Base-by-base conservation (phyloP, 1,140 invertebrate species). In the Dendroctonus valens region DNA sequence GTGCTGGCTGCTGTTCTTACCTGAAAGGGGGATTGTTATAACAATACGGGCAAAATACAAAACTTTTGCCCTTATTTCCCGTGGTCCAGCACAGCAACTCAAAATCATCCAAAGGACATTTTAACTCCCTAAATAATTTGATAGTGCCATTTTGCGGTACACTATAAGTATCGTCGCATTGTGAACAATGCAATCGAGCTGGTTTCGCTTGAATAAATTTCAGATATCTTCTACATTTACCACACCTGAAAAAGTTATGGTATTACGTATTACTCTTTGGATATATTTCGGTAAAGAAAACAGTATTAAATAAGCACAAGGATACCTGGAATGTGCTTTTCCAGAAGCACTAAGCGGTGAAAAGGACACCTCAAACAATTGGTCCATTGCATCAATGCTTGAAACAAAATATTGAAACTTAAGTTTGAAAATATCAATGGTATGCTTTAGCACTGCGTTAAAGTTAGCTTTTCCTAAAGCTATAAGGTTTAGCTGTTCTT, bases 91-190 rank as follows among this genome's bases (percentile, higher is more conserved):
- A 90, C 5, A 99, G 81, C 55, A 99, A 80, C 77, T 99, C 96
- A 81, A 99, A 99, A 75, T 98, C 95, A 79, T 99, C 98, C 52
- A 99, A 79, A 0, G 98, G 98, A 82, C 98, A 99, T 79, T 95
- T 95, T 26, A 96, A 81, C 81, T 99, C 97, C 69, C 95, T 94
- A 76, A 96, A 99, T 42, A 95, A 88, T 71, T 93, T 89, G 57
- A 99, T 91, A 68, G 89, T 94, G 15, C 95, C 95, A 80, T 96
- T 94, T 78, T 95, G 93, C 0, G 96, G 96, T 57, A 99, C 81
- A 73, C 91, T 91, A 73, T 98, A 94, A 0, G 97, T 99, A 79
- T 99, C 96, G 76, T 99, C 94, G 79, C 97, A 99, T 72, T 91
- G 90, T 0, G 92, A 87, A 76, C 98, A 99, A 79, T 98, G 94